Base-by-base conservation (phyloP, 1,140 invertebrate genomes). In the Contarinia nasturtii region DNA sequence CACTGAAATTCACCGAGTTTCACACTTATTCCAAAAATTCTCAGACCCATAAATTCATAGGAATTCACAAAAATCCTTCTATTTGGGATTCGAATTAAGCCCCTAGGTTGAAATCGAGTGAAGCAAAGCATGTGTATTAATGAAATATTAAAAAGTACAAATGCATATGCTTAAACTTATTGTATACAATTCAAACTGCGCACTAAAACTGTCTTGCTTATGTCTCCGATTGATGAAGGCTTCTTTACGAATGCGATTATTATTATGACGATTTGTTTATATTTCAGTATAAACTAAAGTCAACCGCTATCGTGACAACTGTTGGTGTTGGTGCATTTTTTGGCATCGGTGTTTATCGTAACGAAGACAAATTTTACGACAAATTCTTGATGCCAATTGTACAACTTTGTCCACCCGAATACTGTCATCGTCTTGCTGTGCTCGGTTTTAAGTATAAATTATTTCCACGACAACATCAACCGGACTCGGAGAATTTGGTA, bases 371-470 rank as follows among this genome's bases (percentile, higher is more conserved):
- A 22, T 47, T 50, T 38, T 50, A 42, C 33, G 17, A 44, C 7
- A 36, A 17, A 37, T 50, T 53, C 43, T 48, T 63, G 0, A 64
- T 64, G 61, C 61, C 61, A 3, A 50, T 53, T 4, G 47, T 54
- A 1, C 54, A 54, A 0, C 18, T 57, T 0, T 34, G 62, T 21
- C 58, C 60, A 15, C 79, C 87, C 1, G 90, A 94, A 68, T 69
- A 63, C 47, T 77, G 86, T 11, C 90, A 94, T 61, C 77, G 75
- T 51, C 49, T 86, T 21, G 83, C 82, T 10, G 67, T 94, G 2
- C 65, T 69, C 45, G 67, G 75, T 7, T 70, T 79, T 11, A 89
- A 91, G 68, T 80, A 82, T 67, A 75, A 77, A 27, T 44, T 93
- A 1, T 66, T 82, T 42, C 79, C 79, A 17, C 62, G 58, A 46